Evolutionary conservation across 2,797 vertebrate genomes (phyloP).

Genomic region (Chiloscyllium punctatum): DNA sequence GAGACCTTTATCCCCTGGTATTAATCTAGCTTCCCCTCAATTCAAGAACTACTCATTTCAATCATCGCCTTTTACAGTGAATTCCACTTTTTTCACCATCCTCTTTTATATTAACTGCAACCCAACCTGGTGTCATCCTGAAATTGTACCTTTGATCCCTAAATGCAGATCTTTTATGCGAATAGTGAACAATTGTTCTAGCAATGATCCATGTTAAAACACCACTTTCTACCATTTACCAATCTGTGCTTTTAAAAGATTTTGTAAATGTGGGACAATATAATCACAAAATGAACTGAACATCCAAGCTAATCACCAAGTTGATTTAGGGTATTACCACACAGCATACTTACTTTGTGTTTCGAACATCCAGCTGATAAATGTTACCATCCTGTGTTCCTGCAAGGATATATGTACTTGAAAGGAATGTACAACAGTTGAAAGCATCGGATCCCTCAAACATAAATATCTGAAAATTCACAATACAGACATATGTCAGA

Average conservation of each 20-base stretch:
- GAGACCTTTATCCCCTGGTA: not conserved
- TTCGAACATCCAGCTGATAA: slow-evolving; percentile 64
- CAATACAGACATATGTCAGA: not conserved
- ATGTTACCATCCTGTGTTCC: slow-evolving; percentile 66
- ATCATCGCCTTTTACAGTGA: not conserved
- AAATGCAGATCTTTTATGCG: not conserved
- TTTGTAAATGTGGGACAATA: not conserved
- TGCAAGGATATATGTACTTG: slow-evolving; percentile 56
- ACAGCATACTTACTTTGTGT: slow-evolving; percentile 52
- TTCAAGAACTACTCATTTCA: not conserved
- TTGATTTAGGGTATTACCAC: not conserved
- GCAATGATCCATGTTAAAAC: not conserved
- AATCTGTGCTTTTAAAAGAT: not conserved
- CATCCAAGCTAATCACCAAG: not conserved
- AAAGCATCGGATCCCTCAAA: slow-evolving; percentile 62
- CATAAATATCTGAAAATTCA: slow-evolving; percentile 56
- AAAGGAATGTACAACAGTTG: slow-evolving; percentile 67
- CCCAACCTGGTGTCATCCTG: not conserved
- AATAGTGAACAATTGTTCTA: not conserved
- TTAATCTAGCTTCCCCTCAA: not conserved
- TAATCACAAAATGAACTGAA: not conserved
- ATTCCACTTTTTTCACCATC: not conserved
- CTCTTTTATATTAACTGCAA: not conserved
- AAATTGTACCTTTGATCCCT: not conserved
- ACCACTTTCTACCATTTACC: not conserved